Conservation (phyloP, 2,797 vertebrate genomes). For the Poecilia gillii region DNA sequence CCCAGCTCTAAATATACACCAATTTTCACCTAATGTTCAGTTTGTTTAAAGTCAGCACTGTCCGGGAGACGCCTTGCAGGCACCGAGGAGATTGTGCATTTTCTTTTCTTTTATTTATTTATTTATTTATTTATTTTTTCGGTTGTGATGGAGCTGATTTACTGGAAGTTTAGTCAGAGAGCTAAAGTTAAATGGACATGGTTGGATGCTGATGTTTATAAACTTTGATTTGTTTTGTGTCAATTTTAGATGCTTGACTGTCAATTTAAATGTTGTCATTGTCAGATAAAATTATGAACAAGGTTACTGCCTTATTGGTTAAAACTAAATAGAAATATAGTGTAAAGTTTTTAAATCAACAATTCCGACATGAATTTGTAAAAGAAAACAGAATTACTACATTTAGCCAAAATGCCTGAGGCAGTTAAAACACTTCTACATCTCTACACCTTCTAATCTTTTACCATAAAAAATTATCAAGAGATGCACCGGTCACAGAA, state of each 20-base stretch:
- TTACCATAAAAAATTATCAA: neutral
- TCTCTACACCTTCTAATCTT: neutral
- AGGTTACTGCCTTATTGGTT: neutral
- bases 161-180: neutral
- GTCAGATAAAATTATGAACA: neutral
- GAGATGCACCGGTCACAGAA: neutral
- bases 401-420: neutral
- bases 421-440: neutral
- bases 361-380: neutral
- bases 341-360: neutral
- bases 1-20: conserved; percentile 77
- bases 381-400: neutral
- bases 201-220: neutral
- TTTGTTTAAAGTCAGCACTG: conserved; percentile 64
- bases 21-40: conserved; percentile 72
- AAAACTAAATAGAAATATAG: neutral
- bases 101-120: too few relatives aligned
- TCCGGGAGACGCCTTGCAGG: conserved; percentile 46
- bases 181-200: conserved; percentile 17
- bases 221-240: neutral
- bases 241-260: neutral
- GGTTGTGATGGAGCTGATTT: conserved; percentile 3
- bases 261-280: too few relatives aligned
- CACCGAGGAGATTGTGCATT: conserved; percentile 37
- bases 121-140: neutral